These are phyloP conservation scores for Pangasianodon hypophthalmus DNA, from an alignment of 2,113 vertebrate genomes.

Conservation along the genomic window DNA sequence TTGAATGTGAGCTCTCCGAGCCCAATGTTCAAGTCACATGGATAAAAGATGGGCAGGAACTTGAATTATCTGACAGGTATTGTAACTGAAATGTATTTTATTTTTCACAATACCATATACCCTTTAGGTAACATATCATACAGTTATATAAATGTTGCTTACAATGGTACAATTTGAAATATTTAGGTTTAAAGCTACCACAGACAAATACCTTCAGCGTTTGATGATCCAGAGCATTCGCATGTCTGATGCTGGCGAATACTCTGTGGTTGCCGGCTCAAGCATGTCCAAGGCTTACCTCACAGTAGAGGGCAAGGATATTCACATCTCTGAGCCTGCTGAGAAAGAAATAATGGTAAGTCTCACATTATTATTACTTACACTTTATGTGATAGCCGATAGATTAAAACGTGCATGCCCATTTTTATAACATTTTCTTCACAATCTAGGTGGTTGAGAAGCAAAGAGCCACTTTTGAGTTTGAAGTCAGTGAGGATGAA, in stretches of 20 bases:
- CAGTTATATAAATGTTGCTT: background rate
- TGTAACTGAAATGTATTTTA: background rate
- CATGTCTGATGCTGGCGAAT: slow-evolving; percentile 88
- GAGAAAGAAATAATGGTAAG: slow-evolving; percentile 83
- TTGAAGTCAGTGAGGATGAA: slow-evolving; percentile 96
- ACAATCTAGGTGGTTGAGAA: slow-evolving; percentile 87
- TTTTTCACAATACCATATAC: background rate
- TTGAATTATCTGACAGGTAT: slow-evolving; percentile 86
- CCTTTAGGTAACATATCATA: background rate
- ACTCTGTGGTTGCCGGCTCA: slow-evolving; percentile 91
- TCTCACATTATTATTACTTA: background rate
- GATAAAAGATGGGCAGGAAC: slow-evolving; percentile 94
- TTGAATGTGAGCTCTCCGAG: slow-evolving; percentile 95
- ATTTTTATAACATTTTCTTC: background rate
- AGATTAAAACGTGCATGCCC: background rate
- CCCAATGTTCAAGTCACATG: slow-evolving; percentile 89
- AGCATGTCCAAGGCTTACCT: slow-evolving; percentile 87
- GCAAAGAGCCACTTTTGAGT: slow-evolving; percentile 90
- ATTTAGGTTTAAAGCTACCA: slow-evolving; percentile 84
- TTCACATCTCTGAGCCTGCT: slow-evolving; percentile 81
- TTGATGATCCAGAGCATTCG: slow-evolving; percentile 85
- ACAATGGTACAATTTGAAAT: background rate
- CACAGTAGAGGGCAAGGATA: slow-evolving; percentile 86
- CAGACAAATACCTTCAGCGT: slow-evolving; percentile 85
- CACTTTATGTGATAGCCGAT: background rate